Conservation (phyloP, 2,888 invertebrate genomes). For the Sminthurinus aureus region DNA sequence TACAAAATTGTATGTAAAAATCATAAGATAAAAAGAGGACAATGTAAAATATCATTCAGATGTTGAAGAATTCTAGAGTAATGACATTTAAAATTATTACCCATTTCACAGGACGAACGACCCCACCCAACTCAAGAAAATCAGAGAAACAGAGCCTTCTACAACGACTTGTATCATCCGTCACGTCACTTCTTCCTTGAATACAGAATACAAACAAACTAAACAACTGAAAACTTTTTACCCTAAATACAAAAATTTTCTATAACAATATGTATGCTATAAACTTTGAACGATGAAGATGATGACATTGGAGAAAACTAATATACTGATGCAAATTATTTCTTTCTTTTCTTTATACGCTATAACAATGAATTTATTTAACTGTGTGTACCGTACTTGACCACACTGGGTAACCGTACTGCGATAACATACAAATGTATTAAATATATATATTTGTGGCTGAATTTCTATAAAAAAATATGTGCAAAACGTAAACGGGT, state of each 20-base stretch:
- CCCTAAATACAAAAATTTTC: constrained; percentile 7
- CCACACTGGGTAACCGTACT: too few relatives aligned
- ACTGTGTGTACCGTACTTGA: too few relatives aligned
- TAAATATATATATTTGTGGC: too few relatives aligned
- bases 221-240: constrained; percentile 18
- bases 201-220: constrained; percentile 8
- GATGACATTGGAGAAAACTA: too few relatives aligned
- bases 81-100: too few relatives aligned
- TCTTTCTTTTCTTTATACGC: too few relatives aligned
- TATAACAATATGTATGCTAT: not conserved
- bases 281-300: too few relatives aligned
- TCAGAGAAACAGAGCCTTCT: constrained; percentile 28
- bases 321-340: too few relatives aligned
- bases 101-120: not conserved
- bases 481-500: too few relatives aligned
- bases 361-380: too few relatives aligned
- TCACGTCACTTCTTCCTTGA: not conserved
- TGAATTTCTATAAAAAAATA: too few relatives aligned
- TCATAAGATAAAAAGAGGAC: not conserved
- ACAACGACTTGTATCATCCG: constrained; percentile 19
- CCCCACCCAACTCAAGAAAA: constrained; percentile 5
- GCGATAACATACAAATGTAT: too few relatives aligned
- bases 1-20: not conserved
- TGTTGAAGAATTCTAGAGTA: not conserved
- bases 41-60: not conserved